Base-by-base conservation (phyloP, 2,888 invertebrate species). In the Drosophila birchii region DNA sequence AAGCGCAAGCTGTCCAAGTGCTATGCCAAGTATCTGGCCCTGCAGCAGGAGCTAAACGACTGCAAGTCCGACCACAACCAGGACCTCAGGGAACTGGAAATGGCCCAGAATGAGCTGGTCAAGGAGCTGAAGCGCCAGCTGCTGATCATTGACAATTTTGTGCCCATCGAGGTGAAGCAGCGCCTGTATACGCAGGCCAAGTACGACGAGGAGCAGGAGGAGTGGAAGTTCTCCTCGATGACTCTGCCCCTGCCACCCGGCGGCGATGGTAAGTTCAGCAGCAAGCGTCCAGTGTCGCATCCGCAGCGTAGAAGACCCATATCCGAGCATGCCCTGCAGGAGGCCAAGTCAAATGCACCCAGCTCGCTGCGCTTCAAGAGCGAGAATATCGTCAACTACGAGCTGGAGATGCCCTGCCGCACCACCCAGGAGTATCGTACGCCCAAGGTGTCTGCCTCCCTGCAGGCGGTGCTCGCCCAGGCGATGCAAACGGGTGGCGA, bases 21-120 rank as follows among this genome's bases (percentile, higher is more conserved):
- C 90, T 96, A 97, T 90, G 94, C 95, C 18, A 98, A 98, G 93
- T 94, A 97, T 90, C 94, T 96, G 91, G 92, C 92, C 0, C 78
- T 92, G n/a, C 92, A 96, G 81, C 95, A 96, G 89, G 98, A 98
- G 90, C 94, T 97, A 12, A 95, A 95, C 75, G 97, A 97, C 90
- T 94, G 96, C 59, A 95, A 96, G 68, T 97, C 97, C 90, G 97
- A 97, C 88, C 98, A 98, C 93, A 96, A 97, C 89, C 95, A 95
- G 73, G 98, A 99, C 92, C 94, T 99, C 62, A 95, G 98, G 86
- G 98, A 99, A 88, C 94, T 97, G 78, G 98, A 99, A 93, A 96
- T 96, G 92, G 96, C 96, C 2, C 97, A 98, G 92, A 97, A 98
- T 88, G 98, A 98, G 90, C 95, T 98, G 67, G 96, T 97, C 75